These are phyloP conservation scores for Leptothorax acervorum DNA, from an alignment of 2,888 invertebrate genomes.

Conservation along the genomic window DNA sequence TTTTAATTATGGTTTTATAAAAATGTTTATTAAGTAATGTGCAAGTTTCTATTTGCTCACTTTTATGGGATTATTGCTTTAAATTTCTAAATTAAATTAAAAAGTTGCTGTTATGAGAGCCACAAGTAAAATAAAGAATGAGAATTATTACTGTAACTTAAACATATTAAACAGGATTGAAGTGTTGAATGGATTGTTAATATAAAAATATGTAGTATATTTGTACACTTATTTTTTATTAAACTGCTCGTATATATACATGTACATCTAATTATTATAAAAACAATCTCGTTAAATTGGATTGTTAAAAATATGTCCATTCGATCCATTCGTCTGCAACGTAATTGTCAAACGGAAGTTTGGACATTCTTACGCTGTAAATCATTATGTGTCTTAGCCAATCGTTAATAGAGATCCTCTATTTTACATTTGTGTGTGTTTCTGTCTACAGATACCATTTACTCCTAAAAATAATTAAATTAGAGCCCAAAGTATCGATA, in stretches of 20 bases:
- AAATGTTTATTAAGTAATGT: no score
- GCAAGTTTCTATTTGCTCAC: no score
- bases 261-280: constrained; percentile 48
- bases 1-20: no score
- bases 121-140: background rate
- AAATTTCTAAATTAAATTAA: constrained; percentile 16
- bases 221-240: constrained; percentile 52
- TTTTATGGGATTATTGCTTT: background rate
- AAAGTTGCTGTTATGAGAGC: background rate
- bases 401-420: constrained; percentile 20
- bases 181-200: constrained; percentile 20
- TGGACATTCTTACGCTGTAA: constrained; percentile 11
- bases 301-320: constrained; percentile 27
- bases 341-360: constrained; percentile 35
- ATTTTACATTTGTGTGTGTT: background rate
- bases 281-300: constrained; percentile 41
- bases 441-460: background rate
- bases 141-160: background rate
- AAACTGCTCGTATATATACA: constrained; percentile 39
- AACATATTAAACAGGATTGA: constrained; percentile 48
- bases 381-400: constrained; percentile 25
- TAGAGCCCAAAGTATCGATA: no score
- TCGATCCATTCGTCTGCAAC: constrained; percentile 16
- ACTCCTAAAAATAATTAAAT: constrained; percentile 26
- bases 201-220: constrained; percentile 36